Percentiles rank a stretch among this genome's conserved stretches.
Conservation (phyloP, 2,113 vertebrate genomes). For the Capreolus pygargus region DNA sequence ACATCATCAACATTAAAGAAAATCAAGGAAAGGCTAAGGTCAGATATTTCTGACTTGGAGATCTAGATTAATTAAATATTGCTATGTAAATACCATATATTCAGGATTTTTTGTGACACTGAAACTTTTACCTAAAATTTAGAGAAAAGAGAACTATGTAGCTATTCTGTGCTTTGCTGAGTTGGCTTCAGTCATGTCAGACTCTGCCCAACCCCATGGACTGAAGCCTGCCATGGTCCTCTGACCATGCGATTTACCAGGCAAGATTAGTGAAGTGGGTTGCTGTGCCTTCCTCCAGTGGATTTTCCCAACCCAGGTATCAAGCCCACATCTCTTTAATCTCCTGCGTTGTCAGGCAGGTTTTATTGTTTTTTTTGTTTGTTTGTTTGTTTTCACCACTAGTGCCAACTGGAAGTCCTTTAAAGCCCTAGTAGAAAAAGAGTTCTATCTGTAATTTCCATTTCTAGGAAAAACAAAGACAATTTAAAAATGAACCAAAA, state of each 20-base stretch:
- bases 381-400: neutral
- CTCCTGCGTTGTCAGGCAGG: neutral
- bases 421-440: neutral
- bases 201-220: neutral
- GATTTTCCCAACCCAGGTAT: neutral
- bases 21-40: neutral
- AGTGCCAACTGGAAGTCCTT: neutral
- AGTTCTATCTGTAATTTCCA: neutral
- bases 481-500: neutral
- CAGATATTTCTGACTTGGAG: neutral
- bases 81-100: neutral
- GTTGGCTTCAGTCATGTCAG: neutral
- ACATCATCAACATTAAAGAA: conserved; percentile 31
- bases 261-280: neutral
- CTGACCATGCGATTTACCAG: neutral
- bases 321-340: neutral
- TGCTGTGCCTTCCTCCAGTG: neutral
- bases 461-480: neutral
- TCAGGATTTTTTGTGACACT: neutral
- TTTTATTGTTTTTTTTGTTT: too few relatives aligned
- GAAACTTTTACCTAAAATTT: neutral
- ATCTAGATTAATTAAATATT: conserved; percentile 16
- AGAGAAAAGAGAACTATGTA: neutral
- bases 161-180: neutral
- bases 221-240: neutral